Evolutionary conservation across 2,113 vertebrate species (phyloP).

Genomic region (Ceratotherium simum): DNA sequence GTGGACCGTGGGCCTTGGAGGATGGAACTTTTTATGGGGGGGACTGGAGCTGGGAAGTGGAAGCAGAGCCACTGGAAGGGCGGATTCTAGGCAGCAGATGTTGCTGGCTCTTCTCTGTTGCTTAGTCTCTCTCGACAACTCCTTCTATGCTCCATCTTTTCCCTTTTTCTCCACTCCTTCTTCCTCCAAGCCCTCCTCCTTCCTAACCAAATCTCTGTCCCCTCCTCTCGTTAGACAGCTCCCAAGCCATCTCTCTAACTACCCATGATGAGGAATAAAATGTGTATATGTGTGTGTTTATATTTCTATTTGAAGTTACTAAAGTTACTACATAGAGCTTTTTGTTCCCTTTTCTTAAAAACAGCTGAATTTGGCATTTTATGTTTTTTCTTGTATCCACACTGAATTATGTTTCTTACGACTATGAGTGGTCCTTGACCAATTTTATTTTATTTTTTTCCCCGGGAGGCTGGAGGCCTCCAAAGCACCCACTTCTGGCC

Average conservation of each 20-base stretch:
- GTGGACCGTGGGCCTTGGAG: background rate
- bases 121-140: background rate
- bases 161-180: background rate
- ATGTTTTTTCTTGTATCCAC: background rate
- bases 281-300: background rate
- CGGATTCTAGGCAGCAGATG: background rate
- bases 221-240: background rate
- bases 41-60: background rate
- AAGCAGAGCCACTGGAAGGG: fast-evolving
- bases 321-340: background rate
- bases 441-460: background rate
- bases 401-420: background rate
- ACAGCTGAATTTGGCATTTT: background rate
- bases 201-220: background rate
- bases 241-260: background rate
- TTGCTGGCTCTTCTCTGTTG: background rate
- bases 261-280: background rate
- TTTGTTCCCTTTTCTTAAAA: conserved; percentile 9
- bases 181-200: background rate
- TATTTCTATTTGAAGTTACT: conserved; percentile 13
- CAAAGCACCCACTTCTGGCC: background rate
- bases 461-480: background rate
- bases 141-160: background rate
- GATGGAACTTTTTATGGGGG: too few relatives aligned
- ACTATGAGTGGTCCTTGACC: background rate